Conservation (phyloP, 2,888 invertebrate species). For the Pseudococcus longispinus region DNA sequence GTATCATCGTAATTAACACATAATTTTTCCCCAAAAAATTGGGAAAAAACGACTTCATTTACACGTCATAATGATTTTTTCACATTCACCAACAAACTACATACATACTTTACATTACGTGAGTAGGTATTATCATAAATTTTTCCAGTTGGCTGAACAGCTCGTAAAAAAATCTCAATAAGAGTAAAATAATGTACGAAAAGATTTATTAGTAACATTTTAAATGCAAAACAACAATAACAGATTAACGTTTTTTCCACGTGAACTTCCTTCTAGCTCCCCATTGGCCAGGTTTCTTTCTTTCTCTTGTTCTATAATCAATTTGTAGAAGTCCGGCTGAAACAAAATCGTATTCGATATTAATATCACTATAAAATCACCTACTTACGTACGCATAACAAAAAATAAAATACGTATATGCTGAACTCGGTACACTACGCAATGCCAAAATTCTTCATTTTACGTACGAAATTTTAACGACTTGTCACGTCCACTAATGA, state of each 20-base stretch:
- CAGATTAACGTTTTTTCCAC: slow-evolving; percentile 84
- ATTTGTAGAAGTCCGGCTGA: slow-evolving; percentile 84
- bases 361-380: background rate
- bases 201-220: background rate
- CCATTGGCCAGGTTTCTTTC: slow-evolving; percentile 92
- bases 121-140: background rate
- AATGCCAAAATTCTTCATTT: background rate
- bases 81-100: no score
- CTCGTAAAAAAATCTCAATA: background rate
- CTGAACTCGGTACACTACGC: background rate
- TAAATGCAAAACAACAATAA: slow-evolving; percentile 29
- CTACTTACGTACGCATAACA: no score
- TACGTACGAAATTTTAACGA: background rate
- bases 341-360: slow-evolving; percentile 60
- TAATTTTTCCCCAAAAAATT: no score
- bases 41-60: no score
- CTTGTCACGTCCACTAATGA: slow-evolving; percentile 1
- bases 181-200: background rate
- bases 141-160: background rate
- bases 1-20: no score
- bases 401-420: background rate
- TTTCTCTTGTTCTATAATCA: slow-evolving; percentile 79
- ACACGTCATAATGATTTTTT: no score
- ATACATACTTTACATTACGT: no score
- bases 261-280: slow-evolving; percentile 89